Percentiles rank a stretch among this genome's conserved stretches.
These are phyloP conservation scores for Brenthis hecate DNA, from an alignment of 2,888 invertebrate genomes.

Conservation along the genomic window DNA sequence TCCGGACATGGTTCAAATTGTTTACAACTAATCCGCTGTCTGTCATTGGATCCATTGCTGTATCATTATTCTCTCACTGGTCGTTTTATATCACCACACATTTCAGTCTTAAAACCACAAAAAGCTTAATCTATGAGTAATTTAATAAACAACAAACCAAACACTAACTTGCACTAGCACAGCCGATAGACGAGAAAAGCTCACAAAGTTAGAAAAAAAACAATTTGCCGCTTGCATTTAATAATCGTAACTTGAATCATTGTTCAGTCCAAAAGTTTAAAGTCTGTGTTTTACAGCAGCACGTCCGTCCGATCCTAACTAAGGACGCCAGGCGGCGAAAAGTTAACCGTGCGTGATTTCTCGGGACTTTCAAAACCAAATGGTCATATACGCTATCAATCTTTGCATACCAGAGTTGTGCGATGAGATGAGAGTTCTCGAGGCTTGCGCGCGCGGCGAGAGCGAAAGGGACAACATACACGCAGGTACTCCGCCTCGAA, in stretches of 20 bases:
- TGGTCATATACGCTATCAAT: slow-evolving; percentile 82
- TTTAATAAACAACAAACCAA: slow-evolving; percentile 45
- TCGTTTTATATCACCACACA: slow-evolving; percentile 51
- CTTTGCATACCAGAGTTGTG: slow-evolving; percentile 82
- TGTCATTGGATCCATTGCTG: slow-evolving; percentile 74
- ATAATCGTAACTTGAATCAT: slow-evolving; percentile 32
- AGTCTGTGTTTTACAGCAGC: slow-evolving; percentile 48
- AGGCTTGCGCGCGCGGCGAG: slow-evolving; percentile 52
- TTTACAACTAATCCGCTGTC: slow-evolving; percentile 78
- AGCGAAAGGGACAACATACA: slow-evolving; percentile 70
- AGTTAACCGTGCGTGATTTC: slow-evolving; percentile 81
- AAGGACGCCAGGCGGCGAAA: slow-evolving; percentile 81
- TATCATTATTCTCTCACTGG: slow-evolving; percentile 63
- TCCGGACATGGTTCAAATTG: slow-evolving; percentile 79
- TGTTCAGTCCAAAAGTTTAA: slow-evolving; percentile 48
- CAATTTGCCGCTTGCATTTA: slow-evolving; percentile 48
- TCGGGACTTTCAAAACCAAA: slow-evolving; percentile 79
- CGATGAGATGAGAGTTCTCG: slow-evolving; percentile 69
- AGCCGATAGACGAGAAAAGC: slow-evolving; percentile 51
- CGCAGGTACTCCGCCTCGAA: slow-evolving; percentile 76
- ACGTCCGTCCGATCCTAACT: slow-evolving; percentile 70
- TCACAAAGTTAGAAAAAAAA: slow-evolving; percentile 46
- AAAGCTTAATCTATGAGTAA: slow-evolving; percentile 26
- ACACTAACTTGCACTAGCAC: slow-evolving; percentile 50
- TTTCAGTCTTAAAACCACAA: slow-evolving; percentile 47